Evolutionary conservation across 2,888 invertebrate species (phyloP), one percentile per base, ranked within the genome.

Genomic region (Synanthedon tipuliformis): DNA sequence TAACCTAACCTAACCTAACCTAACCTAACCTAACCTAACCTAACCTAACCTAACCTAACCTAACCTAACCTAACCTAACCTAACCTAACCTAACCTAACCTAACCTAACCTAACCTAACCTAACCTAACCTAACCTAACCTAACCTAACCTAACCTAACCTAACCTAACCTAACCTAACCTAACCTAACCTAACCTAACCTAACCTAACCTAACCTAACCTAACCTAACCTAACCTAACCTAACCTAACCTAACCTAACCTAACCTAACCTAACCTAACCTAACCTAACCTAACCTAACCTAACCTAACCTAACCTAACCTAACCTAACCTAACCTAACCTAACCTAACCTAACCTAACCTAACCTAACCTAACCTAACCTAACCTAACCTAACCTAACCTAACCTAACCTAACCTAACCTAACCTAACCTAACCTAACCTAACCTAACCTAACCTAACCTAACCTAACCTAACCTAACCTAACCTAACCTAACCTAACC

Each of bases 121-220:
- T 49, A 49, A 49, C 49, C 49, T 49, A 49, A 49, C 49, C 49
- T 11, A 49, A 49, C 49, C 49, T 49, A 49, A 49, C 49, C 49
- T 49, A 49, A 49, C 49, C 49, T 49, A 49, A 49, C 49, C 49
- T 49, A 49, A 49, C 49, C 49, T 13, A 11, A 49, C 49, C 49
- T 49, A 49, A 49, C 54, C 54, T 54, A 54, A 51, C 54, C 54
- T 50, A 54, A 54, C 54, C 54, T 51, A 54, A 54, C 54, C 54
- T 54, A 54, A 54, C 54, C 54, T 54, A 54, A 54, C 54, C 54
- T 54, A 54, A 51, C 54, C 51, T 51, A 54, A 51, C 54, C 48
- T 51, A 51, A 48, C 53, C 45, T 50, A 53, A 50, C 53, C 45
- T 50, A 53, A 50, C 53, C 48, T 51, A 54, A 51, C 54, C 48